Conservation (phyloP, 2,797 vertebrate species). For the Phalanger gymnotis region DNA sequence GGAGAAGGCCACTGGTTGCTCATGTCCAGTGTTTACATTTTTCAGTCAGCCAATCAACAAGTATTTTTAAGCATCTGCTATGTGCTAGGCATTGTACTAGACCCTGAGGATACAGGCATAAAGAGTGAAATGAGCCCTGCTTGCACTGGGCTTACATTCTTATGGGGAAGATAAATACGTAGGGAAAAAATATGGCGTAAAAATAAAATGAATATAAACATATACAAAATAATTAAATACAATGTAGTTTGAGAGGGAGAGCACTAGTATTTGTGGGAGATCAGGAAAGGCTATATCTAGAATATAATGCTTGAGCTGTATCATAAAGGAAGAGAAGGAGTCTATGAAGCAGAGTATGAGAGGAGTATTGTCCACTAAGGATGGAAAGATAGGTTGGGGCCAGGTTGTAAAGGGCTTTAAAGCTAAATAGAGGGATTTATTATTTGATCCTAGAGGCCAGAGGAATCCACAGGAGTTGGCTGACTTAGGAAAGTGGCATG, state of each 20-base stretch:
- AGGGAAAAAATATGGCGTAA: background rate
- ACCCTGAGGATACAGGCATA: background rate
- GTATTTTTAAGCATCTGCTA: background rate
- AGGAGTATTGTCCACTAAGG: background rate
- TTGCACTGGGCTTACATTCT: background rate
- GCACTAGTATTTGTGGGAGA: background rate
- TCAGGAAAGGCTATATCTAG: background rate
- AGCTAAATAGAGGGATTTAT: background rate
- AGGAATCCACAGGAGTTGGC: background rate
- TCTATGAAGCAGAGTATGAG: background rate
- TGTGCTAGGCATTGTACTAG: background rate
- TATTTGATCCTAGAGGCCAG: background rate
- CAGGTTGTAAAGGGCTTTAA: background rate
- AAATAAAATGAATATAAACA: background rate
- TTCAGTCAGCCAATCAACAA: background rate
- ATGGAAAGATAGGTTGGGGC: background rate
- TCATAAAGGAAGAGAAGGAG: background rate
- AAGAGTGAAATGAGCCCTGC: background rate
- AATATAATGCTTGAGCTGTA: background rate
- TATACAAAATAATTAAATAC: background rate
- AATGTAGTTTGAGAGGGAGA: background rate
- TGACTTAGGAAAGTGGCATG: background rate
- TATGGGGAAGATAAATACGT: background rate
- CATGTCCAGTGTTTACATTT: background rate
- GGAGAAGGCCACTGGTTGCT: background rate